phyloP scores from a whole-genome alignment of 1,140 invertebrate species.

The Musca vetustissima region DNA sequence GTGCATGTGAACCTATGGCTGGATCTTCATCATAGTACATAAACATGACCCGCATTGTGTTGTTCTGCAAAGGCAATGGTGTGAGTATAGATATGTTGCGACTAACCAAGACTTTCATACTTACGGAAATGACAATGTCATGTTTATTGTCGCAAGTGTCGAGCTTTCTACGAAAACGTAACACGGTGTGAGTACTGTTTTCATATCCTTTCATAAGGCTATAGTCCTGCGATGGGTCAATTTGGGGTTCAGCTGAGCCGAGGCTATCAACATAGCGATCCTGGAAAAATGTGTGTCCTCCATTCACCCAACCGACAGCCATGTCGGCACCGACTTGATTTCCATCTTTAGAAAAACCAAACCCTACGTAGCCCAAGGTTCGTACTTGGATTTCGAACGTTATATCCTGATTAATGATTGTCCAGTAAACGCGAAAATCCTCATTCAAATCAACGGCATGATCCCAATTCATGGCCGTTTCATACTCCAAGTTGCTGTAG shows the following conservation, averaged over 20 bases:
- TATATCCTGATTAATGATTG: slow-evolving; percentile 62
- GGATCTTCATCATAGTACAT: slow-evolving; percentile 65
- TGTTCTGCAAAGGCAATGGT: slow-evolving; percentile 58
- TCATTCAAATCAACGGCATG: slow-evolving; percentile 50
- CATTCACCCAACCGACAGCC: slow-evolving; percentile 69
- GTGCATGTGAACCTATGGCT: slow-evolving; percentile 57
- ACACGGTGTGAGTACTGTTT: slow-evolving; percentile 68
- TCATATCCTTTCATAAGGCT: slow-evolving; percentile 65
- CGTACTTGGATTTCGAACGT: slow-evolving; percentile 74
- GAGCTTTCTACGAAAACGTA: slow-evolving; percentile 64
- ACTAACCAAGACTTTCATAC: slow-evolving; percentile 33
- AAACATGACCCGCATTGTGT: slow-evolving; percentile 67
- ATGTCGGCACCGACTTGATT: slow-evolving; percentile 66
- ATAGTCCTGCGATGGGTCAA: slow-evolving; percentile 68
- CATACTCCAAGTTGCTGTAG: slow-evolving; percentile 13
- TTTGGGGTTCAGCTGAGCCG: slow-evolving; percentile 60
- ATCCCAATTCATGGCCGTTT: slow-evolving; percentile 27
- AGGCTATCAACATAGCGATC: slow-evolving; percentile 64
- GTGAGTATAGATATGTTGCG: neutral
- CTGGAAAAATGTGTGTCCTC: slow-evolving; percentile 66
- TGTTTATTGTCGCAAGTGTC: slow-evolving; percentile 65
- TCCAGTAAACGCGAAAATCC: slow-evolving; percentile 57
- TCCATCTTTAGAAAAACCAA: slow-evolving; percentile 73
- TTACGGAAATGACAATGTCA: slow-evolving; percentile 66
- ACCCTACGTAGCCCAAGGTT: slow-evolving; percentile 73